Percentiles rank a stretch among this genome's conserved stretches.
Conservation (phyloP, 2,888 invertebrate genomes). For the Eupithecia dodoneata region DNA sequence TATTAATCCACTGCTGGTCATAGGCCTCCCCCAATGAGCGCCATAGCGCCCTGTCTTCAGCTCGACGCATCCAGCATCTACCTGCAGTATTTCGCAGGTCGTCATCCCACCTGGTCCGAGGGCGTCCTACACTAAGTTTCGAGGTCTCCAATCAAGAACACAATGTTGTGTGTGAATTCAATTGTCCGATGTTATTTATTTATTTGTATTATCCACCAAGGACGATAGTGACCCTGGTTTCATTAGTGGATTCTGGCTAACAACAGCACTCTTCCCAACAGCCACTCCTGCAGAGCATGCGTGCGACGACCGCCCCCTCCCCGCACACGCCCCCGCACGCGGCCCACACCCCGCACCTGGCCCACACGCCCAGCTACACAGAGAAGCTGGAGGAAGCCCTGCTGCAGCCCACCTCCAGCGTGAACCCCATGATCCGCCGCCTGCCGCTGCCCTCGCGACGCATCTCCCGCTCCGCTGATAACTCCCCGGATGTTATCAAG, state of each 20-base stretch:
- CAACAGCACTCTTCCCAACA: conserved; percentile 47
- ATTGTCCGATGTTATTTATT: no score
- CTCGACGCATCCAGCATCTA: no score
- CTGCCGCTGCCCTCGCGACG: conserved; percentile 71
- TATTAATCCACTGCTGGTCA: no score
- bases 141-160: no score
- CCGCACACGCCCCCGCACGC: conserved; percentile 83
- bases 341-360: conserved; percentile 73
- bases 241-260: neutral
- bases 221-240: no score
- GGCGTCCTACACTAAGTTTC: no score
- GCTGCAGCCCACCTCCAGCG: conserved; percentile 75
- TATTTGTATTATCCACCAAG: no score
- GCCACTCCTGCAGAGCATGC: conserved; percentile 87
- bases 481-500: conserved; percentile 87
- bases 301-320: conserved; percentile 83
- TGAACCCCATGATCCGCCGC: conserved; percentile 88
- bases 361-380: conserved; percentile 68
- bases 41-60: no score
- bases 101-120: no score
- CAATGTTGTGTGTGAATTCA: no score
- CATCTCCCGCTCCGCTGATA: conserved; percentile 86
- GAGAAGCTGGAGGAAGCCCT: conserved; percentile 79
- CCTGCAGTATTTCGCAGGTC: no score
- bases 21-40: no score